phyloP scores from a whole-genome alignment of 2,888 invertebrate species.

The Noctua fimbriata region DNA sequence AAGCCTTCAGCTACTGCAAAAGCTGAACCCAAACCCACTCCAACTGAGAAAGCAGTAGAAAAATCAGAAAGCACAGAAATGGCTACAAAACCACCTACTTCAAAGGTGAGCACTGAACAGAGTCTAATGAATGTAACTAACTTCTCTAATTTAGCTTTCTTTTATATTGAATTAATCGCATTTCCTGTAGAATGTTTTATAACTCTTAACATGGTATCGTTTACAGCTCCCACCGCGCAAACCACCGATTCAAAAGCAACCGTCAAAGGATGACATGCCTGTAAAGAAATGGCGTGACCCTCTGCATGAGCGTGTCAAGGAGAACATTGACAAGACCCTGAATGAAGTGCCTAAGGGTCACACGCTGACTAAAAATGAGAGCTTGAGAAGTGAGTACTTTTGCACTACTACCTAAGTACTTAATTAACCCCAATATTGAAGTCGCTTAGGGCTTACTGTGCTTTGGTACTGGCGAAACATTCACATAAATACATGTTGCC shows the following conservation, averaged over 20 bases:
- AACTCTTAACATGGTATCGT: constrained; percentile 37
- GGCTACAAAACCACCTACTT: constrained; percentile 87
- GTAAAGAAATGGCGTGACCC: constrained; percentile 90
- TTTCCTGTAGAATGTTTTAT: not conserved
- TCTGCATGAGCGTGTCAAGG: constrained; percentile 88
- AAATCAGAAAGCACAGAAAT: constrained; percentile 83
- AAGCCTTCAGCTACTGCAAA: constrained; percentile 40
- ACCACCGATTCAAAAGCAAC: constrained; percentile 85
- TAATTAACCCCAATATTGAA: constrained; percentile 18
- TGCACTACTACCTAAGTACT: not conserved
- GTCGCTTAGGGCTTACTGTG: not conserved
- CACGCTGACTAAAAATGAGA: constrained; percentile 88
- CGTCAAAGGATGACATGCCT: constrained; percentile 86
- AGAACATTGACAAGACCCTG: constrained; percentile 88
- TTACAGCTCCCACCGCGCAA: constrained; percentile 86
- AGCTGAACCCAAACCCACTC: constrained; percentile 66
- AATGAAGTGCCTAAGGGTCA: constrained; percentile 88
- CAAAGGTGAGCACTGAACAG: constrained; percentile 77
- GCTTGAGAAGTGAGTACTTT: constrained; percentile 86
- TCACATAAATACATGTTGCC: not conserved
- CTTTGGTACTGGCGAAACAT: not conserved
- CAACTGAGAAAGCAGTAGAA: constrained; percentile 73
- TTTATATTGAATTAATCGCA: constrained; percentile 18
- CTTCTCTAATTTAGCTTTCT: constrained; percentile 4
- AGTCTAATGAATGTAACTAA: constrained; percentile 24